A percentile compares a stretch with the other conserved stretches of the same genome.
Evolutionary conservation across 2,797 vertebrate genomes (phyloP).

Genomic region (Gallirallus australis): DNA sequence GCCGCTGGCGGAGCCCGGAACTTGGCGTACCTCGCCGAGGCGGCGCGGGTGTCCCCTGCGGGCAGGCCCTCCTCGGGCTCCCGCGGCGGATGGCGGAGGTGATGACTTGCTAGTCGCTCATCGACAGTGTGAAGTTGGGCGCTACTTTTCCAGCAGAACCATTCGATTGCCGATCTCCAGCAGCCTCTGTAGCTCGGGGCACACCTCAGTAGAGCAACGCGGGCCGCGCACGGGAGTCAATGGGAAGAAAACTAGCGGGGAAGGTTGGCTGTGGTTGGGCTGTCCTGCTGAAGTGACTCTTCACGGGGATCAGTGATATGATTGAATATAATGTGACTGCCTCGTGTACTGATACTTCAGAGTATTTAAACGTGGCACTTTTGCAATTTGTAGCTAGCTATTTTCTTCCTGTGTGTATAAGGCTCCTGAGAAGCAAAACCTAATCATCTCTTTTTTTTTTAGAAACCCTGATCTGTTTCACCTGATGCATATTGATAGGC

Average conservation of each 20-base stretch:
- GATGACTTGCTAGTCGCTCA: not conserved
- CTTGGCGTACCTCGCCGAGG: not conserved
- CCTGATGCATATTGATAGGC: too few relatives aligned
- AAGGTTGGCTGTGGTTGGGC: not conserved
- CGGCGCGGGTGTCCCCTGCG: not conserved
- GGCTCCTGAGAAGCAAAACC: not conserved
- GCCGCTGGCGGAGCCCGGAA: not conserved
- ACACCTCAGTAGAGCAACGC: fast-evolving
- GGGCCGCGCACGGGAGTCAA: not conserved
- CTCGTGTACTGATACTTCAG: too few relatives aligned
- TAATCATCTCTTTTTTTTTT: not conserved
- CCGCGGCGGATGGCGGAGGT: not conserved
- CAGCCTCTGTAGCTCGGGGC: not conserved
- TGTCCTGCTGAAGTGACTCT: not conserved
- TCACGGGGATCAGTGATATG: fast-evolving
- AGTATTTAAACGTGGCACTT: not conserved
- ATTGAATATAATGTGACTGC: fast-evolving
- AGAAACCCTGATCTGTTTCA: not conserved
- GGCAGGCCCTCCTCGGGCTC: not conserved
- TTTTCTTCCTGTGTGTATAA: not conserved
- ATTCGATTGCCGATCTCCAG: fast-evolving
- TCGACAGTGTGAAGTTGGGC: not conserved
- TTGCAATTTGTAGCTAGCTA: fast-evolving
- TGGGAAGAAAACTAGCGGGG: fast-evolving
- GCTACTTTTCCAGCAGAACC: not conserved